Base-by-base conservation (phyloP, 2,888 invertebrate species). In the Pyrgus malvae region DNA sequence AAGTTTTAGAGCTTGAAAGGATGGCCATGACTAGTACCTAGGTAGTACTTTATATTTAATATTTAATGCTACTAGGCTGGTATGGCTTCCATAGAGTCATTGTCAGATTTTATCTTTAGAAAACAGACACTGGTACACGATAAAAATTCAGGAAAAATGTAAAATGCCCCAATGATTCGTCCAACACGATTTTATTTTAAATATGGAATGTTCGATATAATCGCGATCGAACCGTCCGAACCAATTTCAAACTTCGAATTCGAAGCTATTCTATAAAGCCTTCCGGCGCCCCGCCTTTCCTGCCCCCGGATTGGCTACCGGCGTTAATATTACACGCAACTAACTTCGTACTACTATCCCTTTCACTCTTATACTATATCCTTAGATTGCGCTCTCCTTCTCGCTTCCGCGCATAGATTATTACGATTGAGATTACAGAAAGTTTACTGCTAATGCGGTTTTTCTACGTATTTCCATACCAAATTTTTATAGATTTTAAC, bases 251-350 rank as follows among this genome's bases (percentile, higher is more conserved):
- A 75, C 67, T 63, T 63, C 57, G 64, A 64, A 69, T 64, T 64
- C 62, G 33, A 48, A 53, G 38, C 61, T 62, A 63, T 66, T 61
- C 60, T 49, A 60, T 48, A 54, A 55, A 63, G 38, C 60, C 53
- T 61, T 63, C 57, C 59, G 69, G 66, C 59, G 65, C 46, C 68
- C 78, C 86, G 85, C 85, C 85, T 82, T 77, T 54, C 60, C 68
- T 61, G 74, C 75, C 64, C 74, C 76, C 76, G 78, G 70, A 86
- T 88, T 88, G 88, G 86, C 86, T 84, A 81, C 83, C 67, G 73
- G 66, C 71, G 67, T 56, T 58, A 70, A 70, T 66, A 65, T 71
- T 72, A 74, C 75, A 71, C 48, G 74, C 64, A 64, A 69, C 64
- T 63, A 63, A 68, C 61, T 62, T 76, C 71, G 67, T 67, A 74